These are phyloP conservation scores for Ormyrus labotus DNA, from an alignment of 2,888 invertebrate genomes.

Conservation along the genomic window DNA sequence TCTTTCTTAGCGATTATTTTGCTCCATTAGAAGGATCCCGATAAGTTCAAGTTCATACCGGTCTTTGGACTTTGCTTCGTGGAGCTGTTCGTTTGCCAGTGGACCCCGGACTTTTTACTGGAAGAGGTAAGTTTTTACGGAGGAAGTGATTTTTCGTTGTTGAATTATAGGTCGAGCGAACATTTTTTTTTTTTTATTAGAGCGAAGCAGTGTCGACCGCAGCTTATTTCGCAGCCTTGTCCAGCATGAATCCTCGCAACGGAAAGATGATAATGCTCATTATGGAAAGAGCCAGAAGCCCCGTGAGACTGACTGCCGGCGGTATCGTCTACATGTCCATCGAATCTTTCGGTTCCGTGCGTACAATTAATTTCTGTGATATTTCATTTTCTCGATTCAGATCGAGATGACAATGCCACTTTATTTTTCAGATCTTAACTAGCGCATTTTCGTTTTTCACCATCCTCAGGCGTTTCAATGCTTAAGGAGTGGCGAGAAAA, in stretches of 20 bases:
- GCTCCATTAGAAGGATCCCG: neutral
- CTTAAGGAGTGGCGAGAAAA: too few species aligned
- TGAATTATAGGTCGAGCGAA: too few species aligned
- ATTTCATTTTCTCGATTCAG: neutral
- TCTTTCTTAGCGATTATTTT: neutral
- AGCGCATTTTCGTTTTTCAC: too few species aligned
- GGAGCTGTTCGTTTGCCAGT: conserved; percentile 9
- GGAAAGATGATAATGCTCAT: neutral
- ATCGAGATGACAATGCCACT: too few species aligned
- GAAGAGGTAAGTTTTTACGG: neutral
- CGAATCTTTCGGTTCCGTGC: too few species aligned
- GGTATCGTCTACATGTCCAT: too few species aligned
- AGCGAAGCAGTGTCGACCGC: neutral
- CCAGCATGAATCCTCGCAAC: too few species aligned
- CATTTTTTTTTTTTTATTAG: neutral
- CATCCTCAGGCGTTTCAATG: too few species aligned
- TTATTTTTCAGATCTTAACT: too few species aligned
- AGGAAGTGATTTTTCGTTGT: too few species aligned
- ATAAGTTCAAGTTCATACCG: conserved; percentile 1
- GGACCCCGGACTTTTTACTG: neutral
- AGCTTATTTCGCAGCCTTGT: too few species aligned
- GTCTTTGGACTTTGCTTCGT: neutral
- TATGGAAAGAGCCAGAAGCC: neutral
- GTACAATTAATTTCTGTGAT: neutral
- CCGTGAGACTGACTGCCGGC: too few species aligned